Conservation (phyloP, 2,797 vertebrate species). For the Manis pentadactyla region DNA sequence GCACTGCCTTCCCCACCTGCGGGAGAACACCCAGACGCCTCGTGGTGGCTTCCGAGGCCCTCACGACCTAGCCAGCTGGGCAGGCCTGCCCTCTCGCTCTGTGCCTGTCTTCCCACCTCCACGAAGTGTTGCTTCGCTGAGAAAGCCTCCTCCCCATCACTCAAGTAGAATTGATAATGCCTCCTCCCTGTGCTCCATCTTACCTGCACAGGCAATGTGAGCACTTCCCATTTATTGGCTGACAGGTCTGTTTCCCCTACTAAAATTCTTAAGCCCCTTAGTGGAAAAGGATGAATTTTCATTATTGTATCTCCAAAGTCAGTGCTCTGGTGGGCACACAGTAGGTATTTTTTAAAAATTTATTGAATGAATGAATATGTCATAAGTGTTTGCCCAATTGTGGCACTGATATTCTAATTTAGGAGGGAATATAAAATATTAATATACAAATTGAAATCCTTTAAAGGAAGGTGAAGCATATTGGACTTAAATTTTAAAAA, state of each 20-base stretch:
- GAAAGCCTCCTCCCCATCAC: neutral
- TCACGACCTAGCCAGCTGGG: neutral
- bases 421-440: neutral
- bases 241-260: neutral
- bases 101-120: neutral
- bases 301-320: neutral
- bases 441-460: neutral
- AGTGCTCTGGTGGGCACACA: neutral
- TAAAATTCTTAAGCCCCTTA: neutral
- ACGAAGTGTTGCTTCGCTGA: neutral
- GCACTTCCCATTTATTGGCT: neutral
- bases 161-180: neutral
- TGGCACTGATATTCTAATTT: neutral
- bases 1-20: neutral
- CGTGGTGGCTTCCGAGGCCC: neutral
- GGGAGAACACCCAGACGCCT: neutral
- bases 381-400: neutral
- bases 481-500: neutral
- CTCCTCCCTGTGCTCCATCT: neutral
- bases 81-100: neutral
- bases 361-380: neutral
- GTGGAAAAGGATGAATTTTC: neutral
- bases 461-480: neutral
- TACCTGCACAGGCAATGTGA: neutral
- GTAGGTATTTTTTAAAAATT: neutral